Percentiles rank a stretch among this genome's conserved stretches.
phyloP scores from a whole-genome alignment of 2,113 vertebrate species.

The Charina bottae region DNA sequence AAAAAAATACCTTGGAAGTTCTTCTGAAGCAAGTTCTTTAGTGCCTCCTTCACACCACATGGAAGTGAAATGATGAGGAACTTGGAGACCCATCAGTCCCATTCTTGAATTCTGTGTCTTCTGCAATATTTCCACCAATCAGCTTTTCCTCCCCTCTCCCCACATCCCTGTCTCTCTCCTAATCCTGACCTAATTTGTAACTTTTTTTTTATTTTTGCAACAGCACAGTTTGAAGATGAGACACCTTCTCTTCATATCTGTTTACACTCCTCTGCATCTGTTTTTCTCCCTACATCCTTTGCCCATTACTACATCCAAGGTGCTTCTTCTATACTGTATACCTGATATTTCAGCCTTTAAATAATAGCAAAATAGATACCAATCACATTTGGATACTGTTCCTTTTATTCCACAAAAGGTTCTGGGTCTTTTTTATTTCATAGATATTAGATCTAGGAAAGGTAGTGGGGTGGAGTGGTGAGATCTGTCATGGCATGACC shows the following conservation, averaged over 20 bases:
- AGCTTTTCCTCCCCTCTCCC: neutral
- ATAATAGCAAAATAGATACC: neutral
- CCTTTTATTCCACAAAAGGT: neutral
- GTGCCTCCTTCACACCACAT: neutral
- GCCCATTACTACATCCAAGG: slow-evolving; percentile 29
- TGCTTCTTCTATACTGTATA: neutral
- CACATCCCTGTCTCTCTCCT: accelerated
- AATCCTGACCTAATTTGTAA: neutral
- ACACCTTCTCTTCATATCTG: neutral
- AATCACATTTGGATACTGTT: neutral
- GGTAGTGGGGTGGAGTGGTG: neutral
- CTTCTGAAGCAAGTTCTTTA: neutral
- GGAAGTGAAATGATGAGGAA: neutral
- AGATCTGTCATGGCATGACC: too few relatives aligned
- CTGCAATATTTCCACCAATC: neutral
- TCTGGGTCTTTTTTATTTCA: neutral
- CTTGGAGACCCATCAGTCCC: neutral
- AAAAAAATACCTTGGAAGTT: neutral
- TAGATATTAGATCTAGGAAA: neutral
- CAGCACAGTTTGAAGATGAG: neutral
- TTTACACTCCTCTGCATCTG: neutral
- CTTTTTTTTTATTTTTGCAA: neutral
- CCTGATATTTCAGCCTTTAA: slow-evolving; percentile 1
- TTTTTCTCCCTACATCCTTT: slow-evolving; percentile 24
- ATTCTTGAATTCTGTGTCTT: neutral